Base-by-base conservation (phyloP, 1,140 invertebrate species). In the Sycophila sp. region DNA sequence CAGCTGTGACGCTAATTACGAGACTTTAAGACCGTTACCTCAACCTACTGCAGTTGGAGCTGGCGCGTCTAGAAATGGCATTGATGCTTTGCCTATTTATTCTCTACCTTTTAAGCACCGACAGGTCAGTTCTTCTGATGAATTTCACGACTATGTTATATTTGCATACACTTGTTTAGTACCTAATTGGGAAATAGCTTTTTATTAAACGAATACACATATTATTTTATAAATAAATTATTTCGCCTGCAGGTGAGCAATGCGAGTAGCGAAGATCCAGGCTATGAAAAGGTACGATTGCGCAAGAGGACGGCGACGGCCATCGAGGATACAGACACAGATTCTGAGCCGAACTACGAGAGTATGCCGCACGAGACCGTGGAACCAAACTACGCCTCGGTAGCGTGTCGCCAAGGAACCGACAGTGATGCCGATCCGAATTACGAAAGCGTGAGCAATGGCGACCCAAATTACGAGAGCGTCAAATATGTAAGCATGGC, bases 401-500 rank as follows among this genome's bases (percentile, higher is more conserved):
- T 89, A 2, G 89, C 88, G 1, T 90, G 90, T 73, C 88, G 88
- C 4, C 90, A 89, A 1, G 90, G 89, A 5, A 24, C 36, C 36
- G 84, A 85, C 36, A 94, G 92, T 73, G 92, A 93, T 78, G 89
- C 89, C 0, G 91, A 92, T 78, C 90, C 91, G 1, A 92, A 92
- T 75, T 92, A 92, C 70, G 91, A 92, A 75, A 91, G 90, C 0
- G 90, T 92, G 0, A 88, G 88, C 26, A 80, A 86, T 51, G 62
- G 62, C 3, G 86, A 87, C 69, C 87, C 87, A 0, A 87, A 87
- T 75, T 87, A 87, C 71, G 87, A 87, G 67, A 88, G 86, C 67
- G 86, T 87, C 0, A 85, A 82, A 22, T 87, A 87, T 47, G 79
- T 85, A 75, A 82, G 78, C 53, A 75, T 24, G 83, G 42, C 10